Evolutionary conservation across 2,797 vertebrate genomes (phyloP), one percentile per base, ranked within the genome.

Genomic region (Notoglanidium macrostoma): DNA sequence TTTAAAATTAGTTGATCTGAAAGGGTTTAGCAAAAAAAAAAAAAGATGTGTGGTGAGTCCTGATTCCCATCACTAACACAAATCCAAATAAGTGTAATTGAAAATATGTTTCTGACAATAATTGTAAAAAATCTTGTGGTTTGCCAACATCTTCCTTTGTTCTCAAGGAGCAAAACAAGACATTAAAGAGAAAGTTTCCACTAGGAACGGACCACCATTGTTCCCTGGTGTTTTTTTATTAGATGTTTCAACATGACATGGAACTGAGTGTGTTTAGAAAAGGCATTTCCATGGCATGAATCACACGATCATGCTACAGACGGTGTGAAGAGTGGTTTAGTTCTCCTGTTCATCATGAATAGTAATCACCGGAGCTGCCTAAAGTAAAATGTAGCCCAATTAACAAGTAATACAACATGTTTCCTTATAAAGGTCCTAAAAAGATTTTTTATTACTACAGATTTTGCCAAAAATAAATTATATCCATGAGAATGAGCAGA

Each of bases 241-340:
- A 15, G 21, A 14, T 19, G 5, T 21, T 80, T 29, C 5, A 80
- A 59, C 55, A n/a, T 80, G 32, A 40, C 19, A 40, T 1, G 35
- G 55, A 77, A 77, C 1, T 40, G 76, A 57, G 54, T 11, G 55
- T 80, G 55, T 80, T 80, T 40, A 59, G 3, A 80, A 59, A 80
- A 19, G 14, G 19, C 49, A 40, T 61, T 79, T 61, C 32, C 26
- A 14, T 40, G 11, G 21, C 14, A 15, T 59, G 55, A 80, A 35
- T 79, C 77, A 40, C 35, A 55, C 9, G 1, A 59, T 59, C 51
- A 5, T 23, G 54, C 17, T 57, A 12, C 76, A 40, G 29, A 57
- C 2, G 10, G 26, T 23, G 14, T 1, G n/a, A 55, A 19, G 14
- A 11, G 54, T 59, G 77, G 32, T 23, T 35, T 76, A 6, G 7